Evolutionary conservation across 2,888 invertebrate genomes (phyloP), one percentile per base, ranked within the genome.

Genomic region (Deroplatys truncata): DNA sequence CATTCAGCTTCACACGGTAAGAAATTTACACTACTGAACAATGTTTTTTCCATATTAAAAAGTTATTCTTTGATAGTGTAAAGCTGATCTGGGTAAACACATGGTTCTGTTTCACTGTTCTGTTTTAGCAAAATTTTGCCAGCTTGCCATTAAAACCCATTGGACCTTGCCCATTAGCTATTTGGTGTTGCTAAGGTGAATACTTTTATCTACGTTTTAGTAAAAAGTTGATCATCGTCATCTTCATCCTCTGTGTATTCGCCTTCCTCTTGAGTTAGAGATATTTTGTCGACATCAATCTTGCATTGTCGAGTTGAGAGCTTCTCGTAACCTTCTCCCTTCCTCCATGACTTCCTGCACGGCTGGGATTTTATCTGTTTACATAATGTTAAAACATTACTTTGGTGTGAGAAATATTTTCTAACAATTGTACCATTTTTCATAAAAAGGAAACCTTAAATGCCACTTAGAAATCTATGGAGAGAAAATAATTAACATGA

Each of bases 311-410:
- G 91, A 28, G 91, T 91, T 28, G 92, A 91, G 35, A 92, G 91
- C 89, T 92, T 92, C 85, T 92, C 91, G 90, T 92, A 92, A 49
- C 92, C 92, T 82, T 90, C 88, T 43, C 90, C 90, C 84, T 91
- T 89, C 28, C 90, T 84, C 82, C 91, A 86, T 9, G 89, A 89
- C 28, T 90, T 90, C 10, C 91, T 84, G 84, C 89, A 85, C 15
- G 90, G 87, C 31, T 88, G 90, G 25, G 89, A 91, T 90, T 91
- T 91, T 88, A 92, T 89, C 92, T 92, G 91, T 72, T 5, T 20
- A 20, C n/a, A 84, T 88, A 28, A 10, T 20, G 28, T 72, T 20
- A 25, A n/a, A 87, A 16, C 13, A 56, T 87, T 43, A 87, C 43
- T 28, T 15, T 29, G 5, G 15, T 85, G 1, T 31, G 10, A 43